These are phyloP conservation scores for Pelobates cultripes DNA, from an alignment of 2,797 vertebrate species.

Conservation along the genomic window DNA sequence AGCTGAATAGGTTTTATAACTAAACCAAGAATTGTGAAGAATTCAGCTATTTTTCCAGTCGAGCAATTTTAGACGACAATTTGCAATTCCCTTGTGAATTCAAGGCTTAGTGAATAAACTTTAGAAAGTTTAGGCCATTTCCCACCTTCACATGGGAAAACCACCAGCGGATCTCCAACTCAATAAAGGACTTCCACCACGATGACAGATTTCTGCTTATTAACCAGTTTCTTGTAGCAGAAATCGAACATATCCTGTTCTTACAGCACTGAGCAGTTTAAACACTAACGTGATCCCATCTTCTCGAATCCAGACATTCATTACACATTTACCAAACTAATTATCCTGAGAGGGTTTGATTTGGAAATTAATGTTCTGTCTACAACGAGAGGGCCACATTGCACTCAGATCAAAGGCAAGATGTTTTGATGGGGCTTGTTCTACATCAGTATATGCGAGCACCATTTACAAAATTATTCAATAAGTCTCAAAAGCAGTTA, in stretches of 20 bases:
- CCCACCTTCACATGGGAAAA: constrained; percentile 26
- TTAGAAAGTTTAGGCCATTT: background rate
- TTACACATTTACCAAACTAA: constrained; percentile 39
- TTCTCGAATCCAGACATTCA: background rate
- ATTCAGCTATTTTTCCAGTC: too few species aligned
- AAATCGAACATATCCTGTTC: background rate
- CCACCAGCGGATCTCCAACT: background rate
- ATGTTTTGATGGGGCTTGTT: background rate
- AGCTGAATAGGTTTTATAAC: too few species aligned
- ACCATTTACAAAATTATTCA: background rate
- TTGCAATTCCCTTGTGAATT: too few species aligned
- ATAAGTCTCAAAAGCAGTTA: background rate
- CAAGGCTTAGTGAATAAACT: too few species aligned
- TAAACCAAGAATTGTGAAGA: too few species aligned
- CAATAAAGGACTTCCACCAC: background rate
- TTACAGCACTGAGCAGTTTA: background rate
- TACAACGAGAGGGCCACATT: background rate
- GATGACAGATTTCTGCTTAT: background rate
- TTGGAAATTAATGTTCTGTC: constrained; percentile 16
- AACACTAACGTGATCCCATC: constrained; percentile 1
- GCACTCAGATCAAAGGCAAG: constrained; percentile 17
- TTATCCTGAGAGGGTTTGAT: constrained; percentile 17
- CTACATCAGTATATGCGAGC: background rate
- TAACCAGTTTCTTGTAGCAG: background rate
- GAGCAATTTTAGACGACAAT: too few species aligned